phyloP scores from a whole-genome alignment of 2,113 vertebrate genomes.

The Plestiodon gilberti region DNA sequence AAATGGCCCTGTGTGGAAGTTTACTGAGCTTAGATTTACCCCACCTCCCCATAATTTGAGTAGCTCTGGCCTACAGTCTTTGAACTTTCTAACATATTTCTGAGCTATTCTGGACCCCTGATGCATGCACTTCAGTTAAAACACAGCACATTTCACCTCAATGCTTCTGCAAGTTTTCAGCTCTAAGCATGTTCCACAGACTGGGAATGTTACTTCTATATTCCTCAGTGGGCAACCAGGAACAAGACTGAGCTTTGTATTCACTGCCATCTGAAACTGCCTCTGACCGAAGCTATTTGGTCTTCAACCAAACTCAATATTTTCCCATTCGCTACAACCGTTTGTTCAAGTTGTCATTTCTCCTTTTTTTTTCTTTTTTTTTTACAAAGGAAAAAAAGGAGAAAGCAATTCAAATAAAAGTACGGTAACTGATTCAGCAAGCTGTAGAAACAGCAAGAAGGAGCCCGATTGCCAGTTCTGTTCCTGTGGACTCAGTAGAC shows the following conservation, averaged over 20 bases:
- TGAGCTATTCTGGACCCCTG: neutral
- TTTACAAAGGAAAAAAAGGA: neutral
- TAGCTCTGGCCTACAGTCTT: neutral
- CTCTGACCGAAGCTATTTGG: neutral
- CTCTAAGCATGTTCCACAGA: conserved; percentile 21
- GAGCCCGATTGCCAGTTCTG: neutral
- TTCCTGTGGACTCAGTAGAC: neutral
- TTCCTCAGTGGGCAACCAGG: neutral
- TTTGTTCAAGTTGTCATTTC: neutral
- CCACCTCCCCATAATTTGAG: neutral
- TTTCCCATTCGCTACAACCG: neutral
- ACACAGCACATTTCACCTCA: neutral
- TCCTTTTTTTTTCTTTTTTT: neutral
- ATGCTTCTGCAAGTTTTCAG: neutral
- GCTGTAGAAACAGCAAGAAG: neutral
- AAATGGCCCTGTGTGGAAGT: too few relatives aligned
- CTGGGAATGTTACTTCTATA: conserved; percentile 15
- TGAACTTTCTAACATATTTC: neutral
- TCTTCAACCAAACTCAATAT: neutral
- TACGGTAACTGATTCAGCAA: conserved; percentile 25
- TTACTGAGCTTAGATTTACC: neutral
- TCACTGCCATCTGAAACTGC: neutral
- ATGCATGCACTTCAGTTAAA: neutral
- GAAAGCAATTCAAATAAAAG: neutral
- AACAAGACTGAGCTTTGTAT: conserved; percentile 8